A percentile compares a stretch with the other conserved stretches of the same genome.
These are phyloP conservation scores for Cheilosia pagana DNA, from an alignment of 2,888 invertebrate genomes.

Conservation along the genomic window DNA sequence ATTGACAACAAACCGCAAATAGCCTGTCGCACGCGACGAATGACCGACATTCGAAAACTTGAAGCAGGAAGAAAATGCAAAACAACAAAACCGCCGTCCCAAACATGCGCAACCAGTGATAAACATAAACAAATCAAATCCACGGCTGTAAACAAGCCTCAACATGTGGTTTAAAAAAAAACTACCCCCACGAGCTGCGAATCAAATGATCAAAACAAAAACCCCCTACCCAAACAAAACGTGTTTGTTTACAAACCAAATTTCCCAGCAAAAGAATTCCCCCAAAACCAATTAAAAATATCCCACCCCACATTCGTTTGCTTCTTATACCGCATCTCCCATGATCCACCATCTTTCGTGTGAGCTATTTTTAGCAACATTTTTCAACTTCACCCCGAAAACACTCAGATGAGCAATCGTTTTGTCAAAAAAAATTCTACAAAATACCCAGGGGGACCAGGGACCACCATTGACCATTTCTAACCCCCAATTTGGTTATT, in stretches of 20 bases:
- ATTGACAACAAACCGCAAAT: slow-evolving; percentile 28
- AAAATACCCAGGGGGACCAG: slow-evolving; percentile 3
- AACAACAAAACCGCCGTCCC: not conserved
- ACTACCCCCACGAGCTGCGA: slow-evolving; percentile 20
- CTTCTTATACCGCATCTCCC: slow-evolving; percentile 23
- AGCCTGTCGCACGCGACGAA: slow-evolving; percentile 7
- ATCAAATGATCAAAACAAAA: slow-evolving; percentile 51
- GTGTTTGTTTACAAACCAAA: slow-evolving; percentile 19
- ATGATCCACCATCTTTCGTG: slow-evolving; percentile 49
- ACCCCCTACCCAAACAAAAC: slow-evolving; percentile 12
- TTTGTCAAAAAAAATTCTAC: slow-evolving; percentile 10
- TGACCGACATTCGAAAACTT: not conserved
- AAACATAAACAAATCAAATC: slow-evolving; percentile 14
- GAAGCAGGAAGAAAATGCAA: not conserved
- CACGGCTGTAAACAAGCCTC: slow-evolving; percentile 63
- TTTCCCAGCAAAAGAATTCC: not conserved
- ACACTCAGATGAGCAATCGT: slow-evolving; percentile 62
- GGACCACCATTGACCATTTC: not conserved
- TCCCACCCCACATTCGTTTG: slow-evolving; percentile 32
- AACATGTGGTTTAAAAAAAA: slow-evolving; percentile 6
- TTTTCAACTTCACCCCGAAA: slow-evolving; percentile 65
- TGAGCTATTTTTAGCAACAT: slow-evolving; percentile 63
- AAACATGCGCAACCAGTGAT: slow-evolving; percentile 39
- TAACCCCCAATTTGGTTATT: not conserved
- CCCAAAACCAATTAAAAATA: slow-evolving; percentile 17